Conservation (phyloP, 1,140 invertebrate species). For the Saccostrea cuccullata region DNA sequence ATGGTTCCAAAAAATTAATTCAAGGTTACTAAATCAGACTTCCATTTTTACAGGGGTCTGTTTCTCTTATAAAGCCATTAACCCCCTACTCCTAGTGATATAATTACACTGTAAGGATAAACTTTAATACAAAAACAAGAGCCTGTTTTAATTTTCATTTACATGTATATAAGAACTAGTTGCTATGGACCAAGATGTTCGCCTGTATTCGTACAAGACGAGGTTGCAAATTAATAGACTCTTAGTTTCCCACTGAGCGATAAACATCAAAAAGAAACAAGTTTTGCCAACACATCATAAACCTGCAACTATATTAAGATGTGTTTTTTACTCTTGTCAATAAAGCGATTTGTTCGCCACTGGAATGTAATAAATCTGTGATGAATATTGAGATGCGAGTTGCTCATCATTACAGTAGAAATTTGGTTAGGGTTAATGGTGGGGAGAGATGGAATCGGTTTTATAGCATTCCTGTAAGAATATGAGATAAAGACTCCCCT, state of each 20-base stretch:
- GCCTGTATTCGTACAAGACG: neutral
- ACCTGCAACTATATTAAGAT: neutral
- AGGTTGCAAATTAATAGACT: neutral
- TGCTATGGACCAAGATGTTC: too few relatives aligned
- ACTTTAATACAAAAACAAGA: too few relatives aligned
- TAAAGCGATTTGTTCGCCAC: neutral
- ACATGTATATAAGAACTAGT: too few relatives aligned
- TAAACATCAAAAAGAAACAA: neutral
- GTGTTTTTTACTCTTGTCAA: neutral
- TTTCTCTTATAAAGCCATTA: too few relatives aligned
- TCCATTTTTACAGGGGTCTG: too few relatives aligned
- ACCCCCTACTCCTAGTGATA: too few relatives aligned
- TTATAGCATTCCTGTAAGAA: neutral
- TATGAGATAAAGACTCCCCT: neutral
- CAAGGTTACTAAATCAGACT: too few relatives aligned
- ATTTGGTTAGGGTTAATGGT: neutral
- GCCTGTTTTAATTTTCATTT: too few relatives aligned
- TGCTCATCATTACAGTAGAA: neutral
- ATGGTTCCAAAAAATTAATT: too few relatives aligned
- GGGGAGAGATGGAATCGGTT: neutral
- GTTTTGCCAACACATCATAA: slow-evolving; percentile 4
- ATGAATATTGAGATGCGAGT: slow-evolving; percentile 11
- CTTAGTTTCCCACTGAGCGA: neutral
- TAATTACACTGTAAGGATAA: too few relatives aligned
- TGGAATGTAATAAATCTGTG: slow-evolving; percentile 13